These are phyloP conservation scores for Notospermus geniculatus DNA, from an alignment of 1,140 invertebrate genomes.

Conservation along the genomic window DNA sequence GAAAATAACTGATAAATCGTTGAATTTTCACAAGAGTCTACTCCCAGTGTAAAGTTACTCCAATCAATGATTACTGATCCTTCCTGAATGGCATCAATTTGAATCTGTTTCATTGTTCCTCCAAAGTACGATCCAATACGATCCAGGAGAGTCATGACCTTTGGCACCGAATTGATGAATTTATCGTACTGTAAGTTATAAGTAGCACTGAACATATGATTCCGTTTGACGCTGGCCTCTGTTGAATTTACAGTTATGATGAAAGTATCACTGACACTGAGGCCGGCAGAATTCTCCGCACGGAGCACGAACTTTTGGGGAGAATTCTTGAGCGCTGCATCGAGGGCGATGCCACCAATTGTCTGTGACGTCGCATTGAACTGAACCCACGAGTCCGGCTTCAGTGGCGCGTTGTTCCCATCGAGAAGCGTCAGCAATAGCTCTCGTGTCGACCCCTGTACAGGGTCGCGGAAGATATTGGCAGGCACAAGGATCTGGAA, in stretches of 20 bases:
- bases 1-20: not conserved
- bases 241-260: not conserved
- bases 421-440: too few species aligned
- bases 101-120: not conserved
- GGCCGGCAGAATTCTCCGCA: not conserved
- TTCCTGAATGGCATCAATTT: not conserved
- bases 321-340: not conserved
- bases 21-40: not conserved
- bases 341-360: not conserved
- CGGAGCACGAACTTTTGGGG: not conserved
- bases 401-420: too few species aligned
- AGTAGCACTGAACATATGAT: not conserved
- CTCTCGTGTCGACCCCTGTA: too few species aligned
- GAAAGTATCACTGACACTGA: not conserved
- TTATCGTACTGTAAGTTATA: not conserved
- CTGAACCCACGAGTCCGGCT: not conserved
- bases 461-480: too few species aligned
- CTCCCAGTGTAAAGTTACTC: not conserved
- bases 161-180: not conserved
- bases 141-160: not conserved
- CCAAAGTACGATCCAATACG: not conserved
- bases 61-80: not conserved
- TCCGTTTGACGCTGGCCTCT: not conserved
- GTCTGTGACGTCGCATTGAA: constrained; percentile 1
- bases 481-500: too few species aligned